phyloP scores from a whole-genome alignment of 2,113 vertebrate species.

The Oxyura jamaicensis region DNA sequence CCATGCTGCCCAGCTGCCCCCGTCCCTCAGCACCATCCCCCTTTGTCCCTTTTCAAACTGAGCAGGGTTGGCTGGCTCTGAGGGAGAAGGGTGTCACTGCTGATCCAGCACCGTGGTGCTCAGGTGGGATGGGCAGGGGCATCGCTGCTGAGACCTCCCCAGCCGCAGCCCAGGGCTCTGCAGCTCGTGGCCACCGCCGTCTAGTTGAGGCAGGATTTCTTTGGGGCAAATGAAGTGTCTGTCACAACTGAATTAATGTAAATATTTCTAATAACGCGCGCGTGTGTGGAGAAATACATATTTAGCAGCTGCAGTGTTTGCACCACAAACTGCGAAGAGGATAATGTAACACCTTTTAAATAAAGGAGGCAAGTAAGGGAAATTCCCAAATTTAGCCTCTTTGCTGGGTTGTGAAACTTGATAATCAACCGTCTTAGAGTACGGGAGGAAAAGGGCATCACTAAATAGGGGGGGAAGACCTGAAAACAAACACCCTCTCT shows the following conservation, averaged over 20 bases:
- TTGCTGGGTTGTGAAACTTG: neutral
- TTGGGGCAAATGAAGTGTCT: neutral
- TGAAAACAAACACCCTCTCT: neutral
- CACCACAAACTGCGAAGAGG: neutral
- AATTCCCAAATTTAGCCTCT: neutral
- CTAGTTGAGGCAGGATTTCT: neutral
- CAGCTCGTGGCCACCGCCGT: fast-evolving
- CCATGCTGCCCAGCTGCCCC: no score
- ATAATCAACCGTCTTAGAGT: neutral
- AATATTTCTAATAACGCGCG: neutral
- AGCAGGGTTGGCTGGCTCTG: fast-evolving
- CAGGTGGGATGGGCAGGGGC: neutral
- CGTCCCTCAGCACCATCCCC: fast-evolving
- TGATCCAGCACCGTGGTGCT: neutral
- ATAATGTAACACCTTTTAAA: constrained; percentile 3
- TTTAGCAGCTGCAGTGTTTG: neutral
- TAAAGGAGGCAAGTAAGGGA: neutral
- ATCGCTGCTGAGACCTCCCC: neutral
- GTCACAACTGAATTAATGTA: neutral
- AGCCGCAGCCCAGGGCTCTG: neutral
- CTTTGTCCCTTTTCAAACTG: neutral
- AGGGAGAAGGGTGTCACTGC: neutral
- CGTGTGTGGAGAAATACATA: neutral
- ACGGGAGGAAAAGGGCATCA: neutral
- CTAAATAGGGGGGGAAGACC: neutral